phyloP scores from a whole-genome alignment of 2,888 invertebrate species.

The Elegia similella region DNA sequence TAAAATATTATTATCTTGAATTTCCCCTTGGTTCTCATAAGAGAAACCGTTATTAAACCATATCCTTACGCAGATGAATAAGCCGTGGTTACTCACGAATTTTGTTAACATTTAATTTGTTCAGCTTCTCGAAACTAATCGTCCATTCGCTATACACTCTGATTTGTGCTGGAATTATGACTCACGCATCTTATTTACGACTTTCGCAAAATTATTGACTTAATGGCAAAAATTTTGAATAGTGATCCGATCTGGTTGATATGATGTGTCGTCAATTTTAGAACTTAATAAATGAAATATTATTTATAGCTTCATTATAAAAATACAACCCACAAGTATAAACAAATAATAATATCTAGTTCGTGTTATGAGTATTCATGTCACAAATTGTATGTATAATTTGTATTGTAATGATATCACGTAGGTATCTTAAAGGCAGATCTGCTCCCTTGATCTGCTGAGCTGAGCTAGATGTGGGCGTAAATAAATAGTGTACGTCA shows the following conservation, averaged over 20 bases:
- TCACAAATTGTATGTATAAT: neutral
- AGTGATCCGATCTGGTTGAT: constrained; percentile 20
- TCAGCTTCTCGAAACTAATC: constrained; percentile 42
- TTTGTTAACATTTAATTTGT: constrained; percentile 53
- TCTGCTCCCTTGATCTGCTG: neutral
- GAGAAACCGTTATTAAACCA: constrained; percentile 4
- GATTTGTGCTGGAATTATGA: constrained; percentile 45
- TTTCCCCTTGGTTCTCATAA: neutral
- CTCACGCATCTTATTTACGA: constrained; percentile 39
- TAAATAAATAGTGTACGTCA: constrained; percentile 25
- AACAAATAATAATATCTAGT: neutral
- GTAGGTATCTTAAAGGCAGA: neutral
- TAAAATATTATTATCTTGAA: neutral
- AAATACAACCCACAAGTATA: neutral
- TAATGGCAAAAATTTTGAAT: constrained; percentile 30
- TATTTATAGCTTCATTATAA: too few relatives aligned
- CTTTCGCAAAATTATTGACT: constrained; percentile 41
- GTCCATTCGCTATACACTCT: constrained; percentile 41
- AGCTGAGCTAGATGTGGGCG: constrained; percentile 1
- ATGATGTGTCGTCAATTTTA: too few relatives aligned
- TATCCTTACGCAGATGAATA: constrained; percentile 37
- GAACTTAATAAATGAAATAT: too few relatives aligned
- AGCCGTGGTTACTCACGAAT: constrained; percentile 43
- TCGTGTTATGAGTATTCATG: neutral
- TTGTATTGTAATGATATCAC: neutral